phyloP scores from a whole-genome alignment of 2,888 invertebrate species.

The Heliconius erato region DNA sequence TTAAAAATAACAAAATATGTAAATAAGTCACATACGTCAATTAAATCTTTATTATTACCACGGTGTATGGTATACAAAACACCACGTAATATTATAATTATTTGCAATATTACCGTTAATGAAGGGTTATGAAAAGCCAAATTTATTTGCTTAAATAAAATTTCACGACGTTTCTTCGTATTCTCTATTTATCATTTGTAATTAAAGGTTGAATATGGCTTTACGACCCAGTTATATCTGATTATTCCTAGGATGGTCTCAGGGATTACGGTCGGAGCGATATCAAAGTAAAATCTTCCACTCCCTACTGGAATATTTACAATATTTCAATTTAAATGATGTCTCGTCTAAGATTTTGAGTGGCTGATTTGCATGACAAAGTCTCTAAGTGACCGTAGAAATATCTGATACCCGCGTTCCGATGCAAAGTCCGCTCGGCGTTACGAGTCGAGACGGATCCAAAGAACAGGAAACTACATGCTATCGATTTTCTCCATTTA shows the following conservation, averaged over 20 bases:
- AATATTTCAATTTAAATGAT: slow-evolving; percentile 75
- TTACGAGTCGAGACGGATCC: slow-evolving; percentile 46
- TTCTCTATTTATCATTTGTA: slow-evolving; percentile 31
- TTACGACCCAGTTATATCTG: slow-evolving; percentile 37
- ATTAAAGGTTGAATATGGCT: slow-evolving; percentile 24
- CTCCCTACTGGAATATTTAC: slow-evolving; percentile 71
- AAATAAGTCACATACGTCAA: no score
- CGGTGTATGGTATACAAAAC: no score
- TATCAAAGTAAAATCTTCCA: slow-evolving; percentile 46
- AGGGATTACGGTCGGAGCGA: slow-evolving; percentile 42
- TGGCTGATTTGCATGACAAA: slow-evolving; percentile 82
- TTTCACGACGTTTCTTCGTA: slow-evolving; percentile 4
- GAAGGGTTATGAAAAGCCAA: not conserved
- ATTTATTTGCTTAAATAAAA: not conserved
- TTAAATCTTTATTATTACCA: no score
- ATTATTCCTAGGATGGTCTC: slow-evolving; percentile 36
- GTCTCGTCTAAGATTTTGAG: slow-evolving; percentile 68
- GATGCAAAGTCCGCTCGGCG: slow-evolving; percentile 49
- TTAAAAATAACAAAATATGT: no score
- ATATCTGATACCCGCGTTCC: slow-evolving; percentile 61
- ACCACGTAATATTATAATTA: no score
- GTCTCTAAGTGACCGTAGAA: slow-evolving; percentile 72
- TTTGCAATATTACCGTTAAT: not conserved
- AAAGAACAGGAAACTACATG: slow-evolving; percentile 52
- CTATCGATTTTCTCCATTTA: slow-evolving; percentile 56